Percentiles rank a stretch among this genome's conserved stretches.
Conservation (phyloP, 2,797 vertebrate genomes). For the Poecile montanus region DNA sequence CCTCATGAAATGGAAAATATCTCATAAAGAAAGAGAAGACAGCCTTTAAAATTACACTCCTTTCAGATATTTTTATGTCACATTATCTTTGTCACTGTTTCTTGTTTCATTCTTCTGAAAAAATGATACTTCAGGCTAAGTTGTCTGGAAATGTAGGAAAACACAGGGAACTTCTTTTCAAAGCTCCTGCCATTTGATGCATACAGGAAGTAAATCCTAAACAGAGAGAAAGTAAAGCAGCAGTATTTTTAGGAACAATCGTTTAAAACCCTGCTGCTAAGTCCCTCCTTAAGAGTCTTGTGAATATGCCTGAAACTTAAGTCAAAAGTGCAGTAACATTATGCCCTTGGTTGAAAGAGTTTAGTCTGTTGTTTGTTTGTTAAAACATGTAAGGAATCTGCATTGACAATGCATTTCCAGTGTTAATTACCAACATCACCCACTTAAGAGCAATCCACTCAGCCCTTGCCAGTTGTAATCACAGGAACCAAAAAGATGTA, state of each 20-base stretch:
- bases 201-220: neutral
- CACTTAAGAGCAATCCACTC: neutral
- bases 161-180: neutral
- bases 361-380: constrained; percentile 20
- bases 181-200: neutral
- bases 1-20: neutral
- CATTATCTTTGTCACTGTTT: neutral
- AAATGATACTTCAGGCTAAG: neutral
- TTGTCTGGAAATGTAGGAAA: neutral
- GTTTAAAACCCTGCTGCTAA: neutral
- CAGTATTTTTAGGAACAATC: neutral
- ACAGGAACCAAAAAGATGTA: neutral
- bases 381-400: neutral
- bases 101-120: neutral
- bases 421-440: constrained; percentile 23
- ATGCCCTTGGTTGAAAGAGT: neutral
- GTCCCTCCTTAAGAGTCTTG: neutral
- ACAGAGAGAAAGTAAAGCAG: constrained; percentile 13
- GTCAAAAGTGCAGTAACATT: neutral
- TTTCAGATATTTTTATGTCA: neutral
- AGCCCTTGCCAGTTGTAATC: neutral
- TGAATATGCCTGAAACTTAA: neutral
- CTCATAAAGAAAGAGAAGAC: neutral
- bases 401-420: constrained; percentile 4
- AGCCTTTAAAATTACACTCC: neutral